Evolutionary conservation across 2,888 invertebrate species (phyloP), one percentile per base, ranked within the genome.

Genomic region (Callimorpha dominula): DNA sequence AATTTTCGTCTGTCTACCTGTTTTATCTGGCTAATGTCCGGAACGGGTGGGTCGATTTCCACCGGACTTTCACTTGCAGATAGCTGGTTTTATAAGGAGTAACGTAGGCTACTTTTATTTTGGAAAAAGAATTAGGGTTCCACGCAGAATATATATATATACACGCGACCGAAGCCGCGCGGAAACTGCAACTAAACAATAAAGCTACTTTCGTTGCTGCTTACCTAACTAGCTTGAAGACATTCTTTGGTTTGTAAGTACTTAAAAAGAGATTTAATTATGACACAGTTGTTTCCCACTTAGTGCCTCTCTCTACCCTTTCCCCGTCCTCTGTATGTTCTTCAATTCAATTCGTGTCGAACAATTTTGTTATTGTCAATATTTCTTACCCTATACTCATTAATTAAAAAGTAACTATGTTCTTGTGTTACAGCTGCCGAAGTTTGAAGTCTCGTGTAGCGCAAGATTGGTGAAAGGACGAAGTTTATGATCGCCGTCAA

Each of bases 401-500:
- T 93, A 15, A 95, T 91, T 2, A 95, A 87, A 67, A 92, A 75
- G 75, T 89, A 91, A 0, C 87, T 86, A 65, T 92, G 91, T 4
- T 92, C 87, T 20, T 83, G 88, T 0, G 91, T 91, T 42, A 92
- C n/a, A 0, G 85, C 49, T 9, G 72, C 72, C 0, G 95, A 94
- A 0, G 92, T 88, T 69, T 93, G 91, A 17, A 95, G 83, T 1
- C 94, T 85, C 0, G 89, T 86, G 76, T 89, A 90, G 60, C 89
- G 87, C 42, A 93, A 63, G 2, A 94, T 86, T 8, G 94, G 89
- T 0, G 93, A 89, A 1, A 87, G 60, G 0, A 91, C 73, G 74
- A 88, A 93, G 52, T 88, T 88, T 46, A 93, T 79, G 20, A 94
- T 76, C 0, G 94, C 93, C 0, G 94, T 92, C 75, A 94, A 74